Evolutionary conservation across 2,888 invertebrate genomes (phyloP), one percentile per base, ranked within the genome.

Genomic region (Leptinotarsa tumamoca): DNA sequence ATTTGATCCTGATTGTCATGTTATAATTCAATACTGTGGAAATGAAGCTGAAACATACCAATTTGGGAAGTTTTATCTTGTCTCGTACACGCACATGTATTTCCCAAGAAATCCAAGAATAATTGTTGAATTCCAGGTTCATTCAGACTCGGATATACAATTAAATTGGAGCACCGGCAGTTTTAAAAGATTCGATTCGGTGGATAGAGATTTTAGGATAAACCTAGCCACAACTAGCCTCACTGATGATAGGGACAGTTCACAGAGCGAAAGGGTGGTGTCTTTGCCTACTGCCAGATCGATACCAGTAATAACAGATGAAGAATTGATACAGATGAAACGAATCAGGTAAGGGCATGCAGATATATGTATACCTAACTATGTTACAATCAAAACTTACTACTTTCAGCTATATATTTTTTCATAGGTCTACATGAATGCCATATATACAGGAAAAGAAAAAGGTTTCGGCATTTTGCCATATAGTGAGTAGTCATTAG

Each of bases 281-380:
- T 93, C 93, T 4, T 93, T 93, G 4, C 93, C 93, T 82, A 93
- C 93, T 0, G 84, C 93, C 76, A 87, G 93, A 70, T 92, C 93
- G 4, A 92, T 93, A 15, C 92, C 93, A 49, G 83, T 84, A 72
- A 50, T 14, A 67, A 71, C 63, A 21, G 43, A 21, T 33, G 69
- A 58, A 68, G 17, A 14, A n/a, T 27, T 21, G 18, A n/a, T 54
- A 14, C 68, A 50, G n/a, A 82, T 78, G 58, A 77, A 75, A 68
- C 79, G 72, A 67, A 18, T 71, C 7, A 73, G 80, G 80, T 80
- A 71, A 72, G 72, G 1, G 52, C 52, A n/a, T 52, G 15, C 1
- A 4, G n/a, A 52, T 1, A 52, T 52, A 10, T 43, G 10, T 10
- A 43, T 33, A 33, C 33, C 33, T 33, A 33, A 33, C 7, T 33